A percentile compares a stretch with the other conserved stretches of the same genome.
Evolutionary conservation across 23 tunicate species (phyloP).

Genomic region (Ciona savignyi): DNA sequence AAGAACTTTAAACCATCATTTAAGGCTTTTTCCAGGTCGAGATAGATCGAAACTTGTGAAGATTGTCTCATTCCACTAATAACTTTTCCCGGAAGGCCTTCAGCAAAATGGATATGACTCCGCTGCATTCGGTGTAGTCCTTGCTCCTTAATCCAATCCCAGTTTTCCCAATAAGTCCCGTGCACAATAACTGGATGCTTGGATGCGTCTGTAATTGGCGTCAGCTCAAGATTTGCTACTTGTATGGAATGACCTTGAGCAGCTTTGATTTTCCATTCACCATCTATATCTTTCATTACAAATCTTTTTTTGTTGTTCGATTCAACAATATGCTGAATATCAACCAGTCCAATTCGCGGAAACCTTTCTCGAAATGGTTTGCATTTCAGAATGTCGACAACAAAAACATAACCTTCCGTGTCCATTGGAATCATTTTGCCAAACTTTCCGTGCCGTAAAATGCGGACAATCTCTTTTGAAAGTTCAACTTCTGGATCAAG

Average conservation of each 20-base stretch:
- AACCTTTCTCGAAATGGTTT: background rate
- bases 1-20: slow-evolving; percentile 60
- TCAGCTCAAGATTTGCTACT: slow-evolving; percentile 16
- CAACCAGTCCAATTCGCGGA: background rate
- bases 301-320: slow-evolving; percentile 42
- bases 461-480: background rate
- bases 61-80: slow-evolving; percentile 62
- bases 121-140: slow-evolving; percentile 59
- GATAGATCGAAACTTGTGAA: slow-evolving; percentile 32
- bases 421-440: background rate
- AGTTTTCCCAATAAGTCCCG: slow-evolving; percentile 51
- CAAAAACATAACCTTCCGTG: slow-evolving; percentile 19
- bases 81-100: slow-evolving; percentile 49
- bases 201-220: slow-evolving; percentile 26
- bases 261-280: slow-evolving; percentile 26
- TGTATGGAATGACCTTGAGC: slow-evolving; percentile 51
- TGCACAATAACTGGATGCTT: slow-evolving; percentile 23
- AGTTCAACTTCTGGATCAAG: background rate
- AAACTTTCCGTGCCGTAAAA: background rate
- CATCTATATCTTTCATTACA: slow-evolving; percentile 8
- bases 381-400: slow-evolving; percentile 8
- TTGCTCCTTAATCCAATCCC: slow-evolving; percentile 43
- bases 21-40: slow-evolving; percentile 53
- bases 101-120: slow-evolving; percentile 61
- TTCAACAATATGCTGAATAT: slow-evolving; percentile 15